A percentile compares a stretch with the other conserved stretches of the same genome.
Evolutionary conservation across 2,888 invertebrate genomes (phyloP).

Genomic region (Drosophila koepferae): DNA sequence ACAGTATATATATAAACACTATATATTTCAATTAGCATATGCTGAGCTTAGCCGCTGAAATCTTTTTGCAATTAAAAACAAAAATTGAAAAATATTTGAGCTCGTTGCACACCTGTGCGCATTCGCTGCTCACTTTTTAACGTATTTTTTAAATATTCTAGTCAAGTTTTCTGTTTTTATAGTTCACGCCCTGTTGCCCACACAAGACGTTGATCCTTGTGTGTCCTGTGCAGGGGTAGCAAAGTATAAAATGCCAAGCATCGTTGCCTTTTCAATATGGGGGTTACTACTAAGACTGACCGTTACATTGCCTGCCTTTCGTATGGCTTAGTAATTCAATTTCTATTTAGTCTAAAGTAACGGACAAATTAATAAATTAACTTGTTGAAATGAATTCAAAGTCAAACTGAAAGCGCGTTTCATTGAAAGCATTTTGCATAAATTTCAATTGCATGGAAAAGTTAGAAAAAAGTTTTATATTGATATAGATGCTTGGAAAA

Average conservation of each 20-base stretch:
- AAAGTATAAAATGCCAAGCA: constrained; percentile 43
- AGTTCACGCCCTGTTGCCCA: constrained; percentile 63
- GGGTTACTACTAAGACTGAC: constrained; percentile 13
- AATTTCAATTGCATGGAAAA: neutral
- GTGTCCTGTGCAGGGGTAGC: constrained; percentile 43
- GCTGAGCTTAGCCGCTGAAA: constrained; percentile 14
- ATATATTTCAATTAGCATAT: constrained; percentile 11
- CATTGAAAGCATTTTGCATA: neutral
- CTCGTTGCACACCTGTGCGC: constrained; percentile 47
- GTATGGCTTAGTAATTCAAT: constrained; percentile 6
- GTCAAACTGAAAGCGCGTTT: neutral
- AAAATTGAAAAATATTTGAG: neutral
- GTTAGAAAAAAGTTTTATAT: neutral
- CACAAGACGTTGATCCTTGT: constrained; percentile 44
- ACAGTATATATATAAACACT: neutral
- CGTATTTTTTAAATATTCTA: constrained; percentile 55
- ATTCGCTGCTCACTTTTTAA: constrained; percentile 54
- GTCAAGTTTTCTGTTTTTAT: constrained; percentile 35
- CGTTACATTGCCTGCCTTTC: constrained; percentile 25
- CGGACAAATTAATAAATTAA: neutral
- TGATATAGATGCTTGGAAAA: too few species aligned
- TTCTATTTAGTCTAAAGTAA: neutral
- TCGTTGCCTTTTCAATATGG: constrained; percentile 6
- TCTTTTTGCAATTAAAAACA: constrained; percentile 49
- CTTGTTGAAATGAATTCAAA: neutral